Evolutionary conservation across 1,140 invertebrate genomes (phyloP).

Genomic region (Drosophila setifemur): DNA sequence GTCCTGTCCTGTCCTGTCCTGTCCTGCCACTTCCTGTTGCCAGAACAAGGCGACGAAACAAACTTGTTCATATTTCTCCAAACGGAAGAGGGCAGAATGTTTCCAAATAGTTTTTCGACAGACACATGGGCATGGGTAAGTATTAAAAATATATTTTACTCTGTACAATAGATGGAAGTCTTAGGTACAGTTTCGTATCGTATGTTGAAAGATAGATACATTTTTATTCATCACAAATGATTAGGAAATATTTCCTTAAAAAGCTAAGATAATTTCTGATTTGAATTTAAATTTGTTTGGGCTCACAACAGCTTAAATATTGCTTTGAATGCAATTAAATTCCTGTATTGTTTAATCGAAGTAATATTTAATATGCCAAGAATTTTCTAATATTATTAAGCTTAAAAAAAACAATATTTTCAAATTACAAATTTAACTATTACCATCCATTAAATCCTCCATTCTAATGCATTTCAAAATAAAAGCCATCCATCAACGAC

Average conservation of each 20-base stretch:
- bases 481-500: conserved; percentile 24
- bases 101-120: conserved; percentile 6
- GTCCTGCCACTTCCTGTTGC: conserved; percentile 34
- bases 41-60: conserved; percentile 9
- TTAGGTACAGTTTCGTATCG: conserved; percentile 9
- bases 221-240: too few species aligned
- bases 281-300: too few species aligned
- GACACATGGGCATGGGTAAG: background rate
- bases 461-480: background rate
- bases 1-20: background rate
- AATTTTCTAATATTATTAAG: too few species aligned
- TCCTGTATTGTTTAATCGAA: too few species aligned
- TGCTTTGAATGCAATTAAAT: too few species aligned
- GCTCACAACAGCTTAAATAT: too few species aligned
- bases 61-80: conserved; percentile 45
- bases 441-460: too few species aligned
- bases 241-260: too few species aligned
- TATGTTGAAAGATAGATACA: too few species aligned
- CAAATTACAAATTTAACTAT: background rate
- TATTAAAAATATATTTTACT: conserved; percentile 9
- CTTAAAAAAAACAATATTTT: background rate
- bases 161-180: conserved; percentile 8
- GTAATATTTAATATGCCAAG: too few species aligned
- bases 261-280: too few species aligned
- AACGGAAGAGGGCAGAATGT: background rate